Percentiles rank a stretch among this genome's conserved stretches.
These are phyloP conservation scores for Lasioglossum calceatum DNA, from an alignment of 2,888 invertebrate genomes.

Conservation along the genomic window DNA sequence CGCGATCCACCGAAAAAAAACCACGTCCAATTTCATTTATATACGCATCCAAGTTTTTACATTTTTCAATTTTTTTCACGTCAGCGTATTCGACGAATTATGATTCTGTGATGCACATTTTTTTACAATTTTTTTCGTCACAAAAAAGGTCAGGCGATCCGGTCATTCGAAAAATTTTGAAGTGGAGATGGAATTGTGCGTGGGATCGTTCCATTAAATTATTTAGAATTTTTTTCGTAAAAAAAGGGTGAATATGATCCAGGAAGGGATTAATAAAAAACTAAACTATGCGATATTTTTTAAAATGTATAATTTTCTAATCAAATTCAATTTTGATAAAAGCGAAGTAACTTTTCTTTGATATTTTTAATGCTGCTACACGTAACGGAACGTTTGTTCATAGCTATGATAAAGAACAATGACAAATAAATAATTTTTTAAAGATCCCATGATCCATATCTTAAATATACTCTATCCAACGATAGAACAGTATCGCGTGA, in stretches of 20 bases:
- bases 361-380: neutral
- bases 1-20: constrained; percentile 17
- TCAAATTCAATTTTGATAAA: neutral
- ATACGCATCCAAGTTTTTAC: neutral
- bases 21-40: neutral
- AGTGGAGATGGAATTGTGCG: neutral
- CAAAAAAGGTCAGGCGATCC: neutral
- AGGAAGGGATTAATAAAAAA: neutral
- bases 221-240: neutral
- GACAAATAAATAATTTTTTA: neutral
- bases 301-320: neutral
- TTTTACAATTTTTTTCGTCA: neutral
- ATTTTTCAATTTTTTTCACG: neutral
- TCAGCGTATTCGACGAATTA: neutral
- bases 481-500: too few species aligned
- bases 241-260: neutral
- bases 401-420: neutral
- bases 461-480: neutral
- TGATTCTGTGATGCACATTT: neutral
- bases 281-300: neutral
- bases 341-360: neutral
- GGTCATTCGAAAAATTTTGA: neutral
- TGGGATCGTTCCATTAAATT: neutral
- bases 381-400: too few species aligned
- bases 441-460: too few species aligned